Percentiles rank a stretch among this genome's conserved stretches.
These are phyloP conservation scores for Drosophila subpulchrella DNA, from an alignment of 1,140 invertebrate species.

Conservation along the genomic window DNA sequence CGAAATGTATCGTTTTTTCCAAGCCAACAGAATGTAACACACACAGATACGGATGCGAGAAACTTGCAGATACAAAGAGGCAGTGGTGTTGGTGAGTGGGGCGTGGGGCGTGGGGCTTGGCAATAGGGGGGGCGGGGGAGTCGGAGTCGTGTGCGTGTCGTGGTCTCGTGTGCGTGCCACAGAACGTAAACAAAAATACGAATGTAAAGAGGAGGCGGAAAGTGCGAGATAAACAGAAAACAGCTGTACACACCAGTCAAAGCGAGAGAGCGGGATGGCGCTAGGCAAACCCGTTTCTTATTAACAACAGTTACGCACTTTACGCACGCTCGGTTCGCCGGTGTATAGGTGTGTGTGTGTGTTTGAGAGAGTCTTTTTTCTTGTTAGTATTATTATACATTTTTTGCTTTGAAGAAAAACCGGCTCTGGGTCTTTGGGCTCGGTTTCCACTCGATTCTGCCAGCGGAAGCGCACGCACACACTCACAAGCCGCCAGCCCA, in stretches of 20 bases:
- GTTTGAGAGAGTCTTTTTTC: constrained; percentile 18
- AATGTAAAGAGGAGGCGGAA: constrained; percentile 77
- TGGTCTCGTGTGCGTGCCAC: constrained; percentile 67
- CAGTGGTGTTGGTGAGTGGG: background rate
- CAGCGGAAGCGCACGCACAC: constrained; percentile 69
- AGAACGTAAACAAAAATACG: constrained; percentile 82
- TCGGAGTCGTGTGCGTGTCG: constrained; percentile 26
- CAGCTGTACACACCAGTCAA: constrained; percentile 74
- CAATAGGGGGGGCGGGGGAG: background rate
- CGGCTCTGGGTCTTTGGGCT: constrained; percentile 65
- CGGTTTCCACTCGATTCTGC: constrained; percentile 48
- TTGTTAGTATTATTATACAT: constrained; percentile 15
- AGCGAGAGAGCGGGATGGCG: constrained; percentile 32
- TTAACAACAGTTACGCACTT: constrained; percentile 75
- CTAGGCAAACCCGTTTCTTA: constrained; percentile 62
- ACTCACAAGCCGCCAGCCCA: constrained; percentile 10
- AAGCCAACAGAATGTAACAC: constrained; percentile 39
- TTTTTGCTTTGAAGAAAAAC: constrained; percentile 72
- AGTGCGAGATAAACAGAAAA: constrained; percentile 82
- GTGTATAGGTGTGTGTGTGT: constrained; percentile 26
- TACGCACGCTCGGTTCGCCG: constrained; percentile 65
- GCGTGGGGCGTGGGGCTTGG: background rate
- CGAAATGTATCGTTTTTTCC: constrained; percentile 19
- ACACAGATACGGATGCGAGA: constrained; percentile 13
- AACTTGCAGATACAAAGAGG: constrained; percentile 39